Evolutionary conservation across 2,888 invertebrate genomes (phyloP).

Genomic region (Eulithis prunata): DNA sequence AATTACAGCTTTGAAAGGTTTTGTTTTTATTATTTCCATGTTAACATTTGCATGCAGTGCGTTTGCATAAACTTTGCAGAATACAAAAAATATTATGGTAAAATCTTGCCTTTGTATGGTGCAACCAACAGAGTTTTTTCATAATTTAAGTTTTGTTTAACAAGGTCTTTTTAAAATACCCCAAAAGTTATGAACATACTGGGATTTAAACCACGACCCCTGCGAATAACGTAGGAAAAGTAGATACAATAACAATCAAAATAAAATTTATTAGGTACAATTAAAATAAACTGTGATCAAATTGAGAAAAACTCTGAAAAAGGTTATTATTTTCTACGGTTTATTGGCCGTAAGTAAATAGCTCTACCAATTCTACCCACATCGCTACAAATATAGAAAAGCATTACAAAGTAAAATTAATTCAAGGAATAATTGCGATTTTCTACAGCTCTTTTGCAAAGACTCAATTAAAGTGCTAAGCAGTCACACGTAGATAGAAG

Average conservation of each 20-base stretch:
- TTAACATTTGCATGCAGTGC: constrained; percentile 30
- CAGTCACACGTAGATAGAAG: background rate
- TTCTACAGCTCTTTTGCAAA: background rate
- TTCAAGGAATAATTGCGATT: background rate
- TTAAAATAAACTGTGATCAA: too few relatives aligned
- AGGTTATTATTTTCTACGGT: background rate
- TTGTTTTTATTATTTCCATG: constrained; percentile 50
- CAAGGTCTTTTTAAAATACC: too few relatives aligned
- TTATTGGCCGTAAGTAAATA: background rate
- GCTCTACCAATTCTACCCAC: background rate
- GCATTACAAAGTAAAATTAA: background rate
- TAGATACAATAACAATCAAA: too few relatives aligned
- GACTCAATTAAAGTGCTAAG: background rate
- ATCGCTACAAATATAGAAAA: background rate
- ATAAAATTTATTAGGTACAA: too few relatives aligned
- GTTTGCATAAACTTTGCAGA: constrained; percentile 19
- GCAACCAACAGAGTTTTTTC: too few relatives aligned
- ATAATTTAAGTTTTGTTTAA: too few relatives aligned
- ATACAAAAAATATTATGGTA: background rate
- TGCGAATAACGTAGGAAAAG: too few relatives aligned
- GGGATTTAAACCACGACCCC: too few relatives aligned
- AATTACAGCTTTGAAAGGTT: constrained; percentile 70
- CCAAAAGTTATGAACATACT: too few relatives aligned
- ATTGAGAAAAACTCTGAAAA: too few relatives aligned
- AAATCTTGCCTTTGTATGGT: too few relatives aligned